These are phyloP conservation scores for Sebastes cheni DNA, from an alignment of 2,797 vertebrate genomes.

Conservation along the genomic window DNA sequence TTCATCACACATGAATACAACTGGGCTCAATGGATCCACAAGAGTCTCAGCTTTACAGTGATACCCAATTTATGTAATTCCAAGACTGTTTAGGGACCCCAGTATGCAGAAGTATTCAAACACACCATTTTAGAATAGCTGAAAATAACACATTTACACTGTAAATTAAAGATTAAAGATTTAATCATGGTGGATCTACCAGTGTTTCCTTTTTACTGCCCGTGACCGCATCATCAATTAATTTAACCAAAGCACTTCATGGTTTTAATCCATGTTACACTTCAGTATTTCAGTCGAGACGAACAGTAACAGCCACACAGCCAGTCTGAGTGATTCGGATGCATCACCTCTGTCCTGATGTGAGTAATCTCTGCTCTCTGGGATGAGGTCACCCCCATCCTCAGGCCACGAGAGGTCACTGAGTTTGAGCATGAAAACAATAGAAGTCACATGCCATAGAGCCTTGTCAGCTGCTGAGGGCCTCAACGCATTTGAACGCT, in stretches of 20 bases:
- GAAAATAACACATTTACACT: no score
- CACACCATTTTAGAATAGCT: no score
- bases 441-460: not conserved
- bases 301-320: conserved; percentile 1
- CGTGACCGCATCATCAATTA: not conserved
- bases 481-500: not conserved
- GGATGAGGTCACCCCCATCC: conserved; percentile 48
- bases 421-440: conserved; percentile 49
- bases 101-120: no score
- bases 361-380: conserved; percentile 24
- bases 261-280: not conserved
- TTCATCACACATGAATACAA: no score
- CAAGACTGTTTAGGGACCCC: no score
- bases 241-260: not conserved
- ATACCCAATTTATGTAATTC: no score
- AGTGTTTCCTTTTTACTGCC: not conserved
- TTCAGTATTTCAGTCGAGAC: not conserved
- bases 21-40: no score
- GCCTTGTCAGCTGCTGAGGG: conserved; percentile 6
- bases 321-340: not conserved
- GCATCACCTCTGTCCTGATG: conserved; percentile 27
- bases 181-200: not conserved
- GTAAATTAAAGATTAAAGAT: not conserved
- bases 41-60: no score
- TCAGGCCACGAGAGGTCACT: conserved; percentile 11